Evolutionary conservation across 2,797 vertebrate species (phyloP), one percentile per base, ranked within the genome.

Genomic region (Hydrolagus colliei): DNA sequence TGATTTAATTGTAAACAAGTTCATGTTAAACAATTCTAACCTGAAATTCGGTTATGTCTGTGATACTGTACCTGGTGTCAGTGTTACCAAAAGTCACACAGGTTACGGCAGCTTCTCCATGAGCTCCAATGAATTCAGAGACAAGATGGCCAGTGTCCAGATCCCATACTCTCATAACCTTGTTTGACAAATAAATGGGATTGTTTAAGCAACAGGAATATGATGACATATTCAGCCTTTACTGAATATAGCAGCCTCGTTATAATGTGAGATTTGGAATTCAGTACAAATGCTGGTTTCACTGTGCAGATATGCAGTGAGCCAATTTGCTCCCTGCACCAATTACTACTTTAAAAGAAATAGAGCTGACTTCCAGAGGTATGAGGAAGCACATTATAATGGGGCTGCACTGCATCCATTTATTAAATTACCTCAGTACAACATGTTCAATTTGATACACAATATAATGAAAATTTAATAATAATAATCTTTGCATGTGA

Each of bases 161-260:
- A 72, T 88, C 67, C 89, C 89, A 90, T 9, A 87, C 80, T 87
- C 87, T 90, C 72, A 90, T 77, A 78, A 87, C 82, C 89, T 90
- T 27, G 14, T 22, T 27, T 20, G 63, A 79, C 61, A 79, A 63
- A 72, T 16, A 71, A 18, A 63, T 6, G 35, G 85, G 61, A 86
- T 61, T 9, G 11, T 85, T 59, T n/a, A 52, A 76, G 65, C 20
- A 11, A 76, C 8, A 74, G 65, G 61, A n/a, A 63, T 35, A 13
- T 74, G 22, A 6, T 2, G 62, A 63, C 1, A 61, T 12, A 52
- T 78, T 78, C 59, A 62, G n/a, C 52, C 7, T 22, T n/a, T 14
- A 22, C 12, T 78, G 22, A 75, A 75, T 41, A 75, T 35, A 27
- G 27, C 27, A 27, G 27, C 27, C 27, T 27, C 27, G 27, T 27